Evolutionary conservation across 2,888 invertebrate genomes (phyloP), one percentile per base, ranked within the genome.

Genomic region (Cryptosula pallasiana): DNA sequence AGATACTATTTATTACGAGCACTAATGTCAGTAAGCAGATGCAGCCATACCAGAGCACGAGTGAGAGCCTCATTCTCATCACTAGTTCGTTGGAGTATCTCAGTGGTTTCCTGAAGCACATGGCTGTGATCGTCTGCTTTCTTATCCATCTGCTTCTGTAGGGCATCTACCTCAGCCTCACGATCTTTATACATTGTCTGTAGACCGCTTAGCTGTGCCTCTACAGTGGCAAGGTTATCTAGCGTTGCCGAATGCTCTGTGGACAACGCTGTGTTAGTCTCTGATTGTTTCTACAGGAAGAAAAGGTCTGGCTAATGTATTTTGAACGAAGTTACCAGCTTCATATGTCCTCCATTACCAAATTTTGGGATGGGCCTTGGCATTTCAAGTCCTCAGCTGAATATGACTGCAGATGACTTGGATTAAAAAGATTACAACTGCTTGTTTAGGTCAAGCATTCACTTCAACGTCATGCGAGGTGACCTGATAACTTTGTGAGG

Each of bases 61-160:
- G 20, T 63, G 2, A 63, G 32, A 32, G 63, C 63, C 32, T 63
- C 63, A 63, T 63, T 63, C 63, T 63, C 63, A n/a, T 63, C 63
- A 34, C 63, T 63, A 27, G 63, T 63, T 13, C 63, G 29, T 32
- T 63, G 63, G 13, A 63, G 27, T 13, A 63, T 63, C 9, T 63
- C 63, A 20, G 63, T 63, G 9, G 63, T 63, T 32, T 63, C 63
- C 32, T 63, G 63, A 63, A 63, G 63, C 1, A 63, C 34, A 34
- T 63, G 63, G 27, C 32, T 63, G 32, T 63, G 63, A 27, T 63
- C 32, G 13, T 63, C 63, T 25, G 63, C 16, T 27, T 34, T 63
- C 9, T 5, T 63, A 13, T 27, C 27, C 27, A 63, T 9, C 13
- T 63, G 25, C 27, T 63, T 16, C 63, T 63, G 63, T 29, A 63